Percentiles rank a stretch among this genome's conserved stretches.
These are phyloP conservation scores for Periophthalmodon schlosseri DNA, from an alignment of 2,113 vertebrate species.

Conservation along the genomic window DNA sequence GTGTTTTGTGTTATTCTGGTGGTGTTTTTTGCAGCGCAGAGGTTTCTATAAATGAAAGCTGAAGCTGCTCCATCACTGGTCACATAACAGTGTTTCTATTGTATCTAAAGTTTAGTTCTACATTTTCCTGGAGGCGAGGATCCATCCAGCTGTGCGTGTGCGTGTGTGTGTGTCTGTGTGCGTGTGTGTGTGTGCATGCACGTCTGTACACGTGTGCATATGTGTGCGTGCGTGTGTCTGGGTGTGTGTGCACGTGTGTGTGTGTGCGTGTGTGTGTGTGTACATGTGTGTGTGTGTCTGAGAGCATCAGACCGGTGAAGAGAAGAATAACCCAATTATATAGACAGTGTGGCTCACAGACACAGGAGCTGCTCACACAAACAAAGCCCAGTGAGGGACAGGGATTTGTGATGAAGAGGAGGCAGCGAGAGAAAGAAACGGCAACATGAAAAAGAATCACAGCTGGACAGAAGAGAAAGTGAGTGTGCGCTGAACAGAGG, in stretches of 20 bases:
- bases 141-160: conserved; percentile 47
- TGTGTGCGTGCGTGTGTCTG: conserved; percentile 12
- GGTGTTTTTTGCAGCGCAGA: no score
- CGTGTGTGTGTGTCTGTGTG: conserved; percentile 14
- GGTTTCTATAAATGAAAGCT: no score
- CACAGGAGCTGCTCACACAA: conserved; percentile 40
- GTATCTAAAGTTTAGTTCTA: conserved; percentile 10
- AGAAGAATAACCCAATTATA: conserved; percentile 77
- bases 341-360: conserved; percentile 74
- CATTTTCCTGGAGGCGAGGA: conserved; percentile 30
- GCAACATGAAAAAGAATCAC: conserved; percentile 19
- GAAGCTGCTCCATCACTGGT: neutral
- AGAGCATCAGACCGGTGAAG: conserved; percentile 70
- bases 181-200: neutral
- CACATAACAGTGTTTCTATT: neutral
- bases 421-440: conserved; percentile 19
- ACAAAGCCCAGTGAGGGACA: conserved; percentile 52
- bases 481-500: conserved; percentile 45
- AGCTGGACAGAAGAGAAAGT: conserved; percentile 20
- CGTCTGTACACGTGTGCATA: conserved; percentile 52
- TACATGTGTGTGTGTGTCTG: conserved; percentile 54
- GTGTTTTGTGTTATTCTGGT: no score
- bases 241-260: neutral
- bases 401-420: conserved; percentile 65
- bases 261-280: no score